A percentile compares a stretch with the other conserved stretches of the same genome.
These are phyloP conservation scores for Spermophilus dauricus DNA, from an alignment of 2,113 vertebrate species.

Conservation along the genomic window DNA sequence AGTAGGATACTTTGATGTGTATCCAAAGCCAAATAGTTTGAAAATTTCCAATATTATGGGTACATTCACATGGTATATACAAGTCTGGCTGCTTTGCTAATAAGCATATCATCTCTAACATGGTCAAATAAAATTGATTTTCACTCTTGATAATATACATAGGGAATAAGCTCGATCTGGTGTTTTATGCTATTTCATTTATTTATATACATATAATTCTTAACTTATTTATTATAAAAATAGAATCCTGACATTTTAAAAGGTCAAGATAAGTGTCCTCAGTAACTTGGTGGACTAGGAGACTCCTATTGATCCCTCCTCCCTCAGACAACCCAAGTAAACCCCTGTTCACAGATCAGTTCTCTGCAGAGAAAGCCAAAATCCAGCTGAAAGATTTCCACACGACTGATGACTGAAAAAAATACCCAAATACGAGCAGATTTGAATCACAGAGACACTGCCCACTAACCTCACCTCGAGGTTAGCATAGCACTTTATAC, in stretches of 20 bases:
- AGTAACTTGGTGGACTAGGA: background rate
- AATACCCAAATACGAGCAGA: background rate
- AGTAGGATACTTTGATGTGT: conserved; percentile 37
- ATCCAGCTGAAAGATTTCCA: background rate
- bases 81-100: background rate
- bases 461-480: background rate
- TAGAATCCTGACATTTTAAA: background rate
- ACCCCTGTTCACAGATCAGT: background rate
- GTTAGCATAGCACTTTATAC: background rate
- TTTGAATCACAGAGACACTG: background rate
- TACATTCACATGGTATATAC: background rate
- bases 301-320: background rate
- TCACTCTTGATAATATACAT: background rate
- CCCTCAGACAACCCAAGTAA: background rate
- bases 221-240: background rate
- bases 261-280: background rate
- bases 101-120: background rate
- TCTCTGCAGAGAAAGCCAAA: background rate
- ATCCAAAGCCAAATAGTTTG: background rate
- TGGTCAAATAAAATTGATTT: background rate
- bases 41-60: background rate
- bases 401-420: background rate
- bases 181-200: background rate
- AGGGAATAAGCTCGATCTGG: background rate
- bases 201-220: background rate